phyloP scores from a whole-genome alignment of 2,797 vertebrate genomes.

The Lateolabrax maculatus region DNA sequence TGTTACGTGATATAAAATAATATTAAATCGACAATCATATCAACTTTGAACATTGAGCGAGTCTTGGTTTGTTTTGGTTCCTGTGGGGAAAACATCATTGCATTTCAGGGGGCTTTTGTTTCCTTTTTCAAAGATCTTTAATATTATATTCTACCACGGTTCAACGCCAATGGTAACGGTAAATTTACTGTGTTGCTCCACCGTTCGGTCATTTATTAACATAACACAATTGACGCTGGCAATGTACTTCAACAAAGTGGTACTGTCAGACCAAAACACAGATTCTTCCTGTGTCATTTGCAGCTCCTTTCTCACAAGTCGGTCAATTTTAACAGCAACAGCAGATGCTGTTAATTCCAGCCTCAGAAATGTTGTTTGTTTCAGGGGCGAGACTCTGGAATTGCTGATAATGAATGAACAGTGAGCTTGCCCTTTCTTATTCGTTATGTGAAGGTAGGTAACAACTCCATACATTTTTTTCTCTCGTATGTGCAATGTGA shows the following conservation, averaged over 20 bases:
- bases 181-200: no score
- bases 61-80: no score
- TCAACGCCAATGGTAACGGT: no score
- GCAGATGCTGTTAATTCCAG: not conserved
- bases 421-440: not conserved
- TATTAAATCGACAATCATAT: not conserved
- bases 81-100: no score
- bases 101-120: no score
- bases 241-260: not conserved
- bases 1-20: no score
- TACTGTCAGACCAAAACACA: not conserved
- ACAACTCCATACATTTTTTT: conserved; percentile 11
- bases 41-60: not conserved
- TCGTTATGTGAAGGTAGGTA: not conserved
- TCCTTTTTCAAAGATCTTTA: no score
- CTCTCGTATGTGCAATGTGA: not conserved
- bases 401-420: not conserved
- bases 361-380: not conserved
- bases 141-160: no score
- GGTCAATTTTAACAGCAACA: not conserved
- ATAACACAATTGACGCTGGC: no score
- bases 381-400: not conserved
- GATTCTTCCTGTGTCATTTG: not conserved
- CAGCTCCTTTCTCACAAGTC: not conserved
- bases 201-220: no score